A percentile compares a stretch with the other conserved stretches of the same genome.
Evolutionary conservation across 2,113 vertebrate genomes (phyloP).

Genomic region (Anguilla rostrata): DNA sequence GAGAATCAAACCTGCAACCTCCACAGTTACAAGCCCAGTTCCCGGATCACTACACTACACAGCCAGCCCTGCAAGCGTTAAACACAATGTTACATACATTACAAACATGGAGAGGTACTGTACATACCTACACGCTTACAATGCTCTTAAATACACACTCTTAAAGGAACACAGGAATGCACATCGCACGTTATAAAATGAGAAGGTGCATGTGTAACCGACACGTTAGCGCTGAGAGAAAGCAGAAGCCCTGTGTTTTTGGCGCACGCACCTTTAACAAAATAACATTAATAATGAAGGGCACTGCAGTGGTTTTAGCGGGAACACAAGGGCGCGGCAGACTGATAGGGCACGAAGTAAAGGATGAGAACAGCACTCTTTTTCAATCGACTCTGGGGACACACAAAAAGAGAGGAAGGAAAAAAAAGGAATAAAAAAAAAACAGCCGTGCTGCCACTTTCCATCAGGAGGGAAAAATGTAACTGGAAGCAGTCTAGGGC

Average conservation of each 20-base stretch:
- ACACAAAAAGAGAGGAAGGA: no score
- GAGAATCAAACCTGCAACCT: no score
- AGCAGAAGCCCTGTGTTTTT: not conserved
- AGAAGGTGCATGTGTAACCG: no score
- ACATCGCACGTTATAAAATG: no score
- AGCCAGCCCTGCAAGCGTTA: no score
- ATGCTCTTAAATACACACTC: no score
- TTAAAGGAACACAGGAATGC: no score
- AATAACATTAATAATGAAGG: constrained; percentile 18
- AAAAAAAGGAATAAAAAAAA: not conserved
- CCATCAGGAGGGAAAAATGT: not conserved
- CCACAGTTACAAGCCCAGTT: no score
- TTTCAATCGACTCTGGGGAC: not conserved
- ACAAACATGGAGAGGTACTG: no score
- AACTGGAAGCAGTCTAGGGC: constrained; percentile 9
- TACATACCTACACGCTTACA: no score
- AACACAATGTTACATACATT: no score
- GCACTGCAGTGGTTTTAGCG: not conserved
- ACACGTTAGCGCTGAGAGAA: not conserved
- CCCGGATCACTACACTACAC: no score
- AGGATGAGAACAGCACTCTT: not conserved
- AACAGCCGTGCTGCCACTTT: not conserved
- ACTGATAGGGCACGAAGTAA: constrained; percentile 8
- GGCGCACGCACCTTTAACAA: constrained; percentile 27
- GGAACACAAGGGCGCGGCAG: constrained; percentile 24